These are phyloP conservation scores for Crematogaster levior DNA, from an alignment of 2,888 invertebrate species.

Conservation along the genomic window DNA sequence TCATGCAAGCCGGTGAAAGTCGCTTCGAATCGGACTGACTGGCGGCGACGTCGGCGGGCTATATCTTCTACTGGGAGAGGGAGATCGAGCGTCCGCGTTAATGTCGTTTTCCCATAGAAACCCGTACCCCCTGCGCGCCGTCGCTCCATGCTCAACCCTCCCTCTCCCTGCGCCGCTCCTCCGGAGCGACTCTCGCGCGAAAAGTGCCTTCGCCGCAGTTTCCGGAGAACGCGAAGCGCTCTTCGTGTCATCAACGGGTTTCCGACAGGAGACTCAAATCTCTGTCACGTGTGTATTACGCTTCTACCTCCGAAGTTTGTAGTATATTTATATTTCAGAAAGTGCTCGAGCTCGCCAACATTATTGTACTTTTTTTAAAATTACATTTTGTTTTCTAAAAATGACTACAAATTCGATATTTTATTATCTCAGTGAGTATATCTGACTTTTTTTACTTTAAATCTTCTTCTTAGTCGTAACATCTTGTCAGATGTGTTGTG, in stretches of 20 bases:
- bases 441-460: too few species aligned
- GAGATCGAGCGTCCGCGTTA: slow-evolving; percentile 71
- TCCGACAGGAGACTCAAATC: neutral
- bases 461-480: too few species aligned
- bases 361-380: neutral
- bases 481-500: too few species aligned
- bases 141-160: neutral
- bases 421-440: neutral
- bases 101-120: slow-evolving; percentile 81
- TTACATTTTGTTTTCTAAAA: neutral
- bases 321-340: neutral
- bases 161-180: neutral
- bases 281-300: neutral
- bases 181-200: slow-evolving; percentile 2
- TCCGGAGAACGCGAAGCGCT: neutral
- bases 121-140: slow-evolving; percentile 23
- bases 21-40: slow-evolving; percentile 72
- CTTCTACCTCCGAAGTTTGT: neutral
- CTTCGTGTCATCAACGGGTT: neutral
- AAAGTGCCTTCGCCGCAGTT: slow-evolving; percentile 16
- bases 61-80: slow-evolving; percentile 63
- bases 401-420: neutral
- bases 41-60: slow-evolving; percentile 56
- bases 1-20: slow-evolving; percentile 79
- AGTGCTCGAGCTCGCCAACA: neutral